Evolutionary conservation across 2,113 vertebrate genomes (phyloP).

Genomic region (Dasypus novemcinctus): DNA sequence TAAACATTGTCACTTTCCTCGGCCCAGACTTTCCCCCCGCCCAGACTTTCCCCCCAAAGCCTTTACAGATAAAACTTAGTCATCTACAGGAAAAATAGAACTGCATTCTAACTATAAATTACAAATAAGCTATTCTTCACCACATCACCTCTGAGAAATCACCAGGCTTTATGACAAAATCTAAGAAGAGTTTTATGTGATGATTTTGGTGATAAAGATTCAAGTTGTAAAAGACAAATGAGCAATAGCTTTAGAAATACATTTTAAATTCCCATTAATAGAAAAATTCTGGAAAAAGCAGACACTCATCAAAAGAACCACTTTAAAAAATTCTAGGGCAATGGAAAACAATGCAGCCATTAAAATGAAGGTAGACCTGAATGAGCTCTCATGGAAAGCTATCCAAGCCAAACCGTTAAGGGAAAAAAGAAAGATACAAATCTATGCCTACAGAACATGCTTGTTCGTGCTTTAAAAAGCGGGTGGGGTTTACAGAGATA

Average conservation of each 20-base stretch:
- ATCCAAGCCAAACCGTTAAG: not conserved
- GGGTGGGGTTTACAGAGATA: not conserved
- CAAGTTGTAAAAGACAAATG: not conserved
- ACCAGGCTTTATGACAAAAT: not conserved
- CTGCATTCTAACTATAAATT: not conserved
- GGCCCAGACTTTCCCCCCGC: not conserved
- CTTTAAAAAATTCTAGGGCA: not conserved
- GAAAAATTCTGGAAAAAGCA: not conserved
- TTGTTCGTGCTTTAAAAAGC: not conserved
- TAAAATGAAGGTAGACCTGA: not conserved
- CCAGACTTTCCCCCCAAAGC: not conserved
- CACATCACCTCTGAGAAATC: not conserved
- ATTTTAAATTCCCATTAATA: not conserved
- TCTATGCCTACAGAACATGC: rapidly evolving
- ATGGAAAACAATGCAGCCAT: not conserved
- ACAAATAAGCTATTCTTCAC: not conserved
- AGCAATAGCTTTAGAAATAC: not conserved
- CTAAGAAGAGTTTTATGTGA: not conserved
- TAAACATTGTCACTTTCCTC: not conserved
- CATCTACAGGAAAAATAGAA: not conserved
- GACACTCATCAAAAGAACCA: not conserved
- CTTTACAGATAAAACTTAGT: not conserved
- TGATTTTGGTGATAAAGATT: not conserved
- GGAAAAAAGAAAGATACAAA: not conserved
- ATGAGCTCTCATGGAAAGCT: not conserved